Evolutionary conservation across 1,140 invertebrate genomes (phyloP).

Genomic region (Littorina saxatilis): DNA sequence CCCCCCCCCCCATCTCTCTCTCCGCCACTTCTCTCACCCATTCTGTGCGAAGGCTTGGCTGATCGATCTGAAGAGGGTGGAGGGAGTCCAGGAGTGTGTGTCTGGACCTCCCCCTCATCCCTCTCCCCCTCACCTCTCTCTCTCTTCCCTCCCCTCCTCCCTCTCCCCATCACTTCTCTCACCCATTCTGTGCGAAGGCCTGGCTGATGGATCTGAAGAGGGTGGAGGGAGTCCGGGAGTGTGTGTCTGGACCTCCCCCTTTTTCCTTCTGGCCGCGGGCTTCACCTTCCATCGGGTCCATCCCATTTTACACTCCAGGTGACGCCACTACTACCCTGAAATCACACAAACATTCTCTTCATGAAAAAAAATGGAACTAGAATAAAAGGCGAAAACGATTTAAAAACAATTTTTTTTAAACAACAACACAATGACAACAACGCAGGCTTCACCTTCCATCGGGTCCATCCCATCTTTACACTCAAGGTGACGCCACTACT

Average conservation of each 20-base stretch:
- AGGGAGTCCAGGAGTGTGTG: too few relatives aligned
- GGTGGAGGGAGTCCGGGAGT: neutral
- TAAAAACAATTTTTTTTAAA: too few relatives aligned
- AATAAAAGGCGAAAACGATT: too few relatives aligned
- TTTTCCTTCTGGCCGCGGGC: neutral
- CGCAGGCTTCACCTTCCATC: slow-evolving; percentile 11
- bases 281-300: slow-evolving; percentile 29
- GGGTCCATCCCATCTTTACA: slow-evolving; percentile 31
- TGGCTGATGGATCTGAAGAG: slow-evolving; percentile 38
- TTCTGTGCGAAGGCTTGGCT: slow-evolving; percentile 29
- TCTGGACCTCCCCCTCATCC: too few relatives aligned
- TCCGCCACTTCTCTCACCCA: slow-evolving; percentile 30
- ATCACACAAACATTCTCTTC: too few relatives aligned
- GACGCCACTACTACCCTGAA: neutral
- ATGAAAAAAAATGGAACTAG: too few relatives aligned
- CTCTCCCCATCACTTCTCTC: too few relatives aligned
- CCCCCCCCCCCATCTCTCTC: too few relatives aligned
- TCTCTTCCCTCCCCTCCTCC: too few relatives aligned
- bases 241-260: neutral
- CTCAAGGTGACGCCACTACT: neutral
- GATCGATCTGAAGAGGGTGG: slow-evolving; percentile 30
- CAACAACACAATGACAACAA: too few relatives aligned
- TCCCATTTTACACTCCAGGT: neutral
- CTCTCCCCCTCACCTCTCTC: too few relatives aligned
- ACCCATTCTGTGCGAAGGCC: slow-evolving; percentile 29